phyloP scores from a whole-genome alignment of 2,113 vertebrate species.

The Leiothrix lutea region DNA sequence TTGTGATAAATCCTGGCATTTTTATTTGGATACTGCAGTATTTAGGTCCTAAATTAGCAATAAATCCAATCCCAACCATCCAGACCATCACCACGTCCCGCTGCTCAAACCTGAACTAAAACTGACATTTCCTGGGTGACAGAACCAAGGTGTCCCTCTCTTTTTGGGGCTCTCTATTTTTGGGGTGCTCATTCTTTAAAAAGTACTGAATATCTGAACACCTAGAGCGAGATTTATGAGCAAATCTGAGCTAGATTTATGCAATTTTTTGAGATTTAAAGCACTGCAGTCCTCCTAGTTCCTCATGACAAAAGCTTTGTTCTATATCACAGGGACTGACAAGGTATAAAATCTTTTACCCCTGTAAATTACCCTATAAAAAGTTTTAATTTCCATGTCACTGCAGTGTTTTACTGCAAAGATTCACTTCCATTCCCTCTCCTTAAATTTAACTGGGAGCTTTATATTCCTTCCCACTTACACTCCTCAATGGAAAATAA shows the following conservation, averaged over 20 bases:
- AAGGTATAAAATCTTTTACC: not conserved
- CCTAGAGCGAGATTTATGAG: too few species aligned
- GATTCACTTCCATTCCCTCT: not conserved
- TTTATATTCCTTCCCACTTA: constrained; percentile 1
- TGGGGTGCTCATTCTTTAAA: not conserved
- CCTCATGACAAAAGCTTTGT: not conserved
- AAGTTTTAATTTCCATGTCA: constrained; percentile 36
- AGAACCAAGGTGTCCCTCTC: rapidly evolving
- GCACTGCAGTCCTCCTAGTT: not conserved
- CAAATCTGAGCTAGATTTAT: too few species aligned
- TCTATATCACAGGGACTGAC: not conserved
- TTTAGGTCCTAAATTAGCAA: not conserved
- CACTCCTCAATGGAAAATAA: constrained; percentile 28
- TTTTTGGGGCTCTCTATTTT: not conserved
- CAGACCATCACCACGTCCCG: rapidly evolving
- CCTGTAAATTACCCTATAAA: constrained; percentile 12
- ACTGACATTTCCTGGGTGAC: not conserved
- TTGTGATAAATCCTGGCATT: not conserved
- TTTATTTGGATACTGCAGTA: not conserved
- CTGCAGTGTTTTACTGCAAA: not conserved
- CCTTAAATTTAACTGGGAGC: constrained; percentile 42
- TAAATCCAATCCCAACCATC: not conserved
- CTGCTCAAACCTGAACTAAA: not conserved
- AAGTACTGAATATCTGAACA: not conserved
- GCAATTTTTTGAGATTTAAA: not conserved